Evolutionary conservation across 2,113 vertebrate genomes (phyloP), one percentile per base, ranked within the genome.

Genomic region (Mesocricetus auratus): DNA sequence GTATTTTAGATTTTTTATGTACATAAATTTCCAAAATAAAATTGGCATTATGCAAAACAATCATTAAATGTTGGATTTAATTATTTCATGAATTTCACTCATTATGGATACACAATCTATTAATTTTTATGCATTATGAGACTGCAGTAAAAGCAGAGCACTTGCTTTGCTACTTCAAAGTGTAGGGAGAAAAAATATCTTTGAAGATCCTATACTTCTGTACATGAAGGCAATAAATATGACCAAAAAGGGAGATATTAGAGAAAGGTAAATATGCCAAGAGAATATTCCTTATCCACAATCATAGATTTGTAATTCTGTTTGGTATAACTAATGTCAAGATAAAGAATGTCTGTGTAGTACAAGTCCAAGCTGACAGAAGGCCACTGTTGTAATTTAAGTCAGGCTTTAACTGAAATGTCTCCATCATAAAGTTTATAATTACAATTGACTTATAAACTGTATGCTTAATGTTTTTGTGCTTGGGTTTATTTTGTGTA

Each of bases 11-110:
- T 47, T 42, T 87, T 94, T 77, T 64, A 11, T 31, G 31, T 26
- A 60, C 1, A 82, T 47, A 8, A 7, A 91, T 89, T 94, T 79
- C 39, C 66, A 93, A 96, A 81, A 73, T 74, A 75, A 91, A 89
- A 47, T 89, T 86, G 81, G 10, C 21, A 79, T 62, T 16, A 79
- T 86, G 3, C 64, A 89, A 93, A 96, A 77, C 92, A 89, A 45
- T 0, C 19, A 69, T 86, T 71, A 89, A 86, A 13, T 7, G 74
- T 12, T 86, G 24, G 82, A 36, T 47, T 77, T 90, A 56, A 66
- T n/a, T 78, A 89, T 71, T 58, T 71, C 21, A 73, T 90, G 58
- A 92, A 81, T 78, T 73, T 36, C 24, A 87, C 56, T 90, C 12
- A 47, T 16, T 92, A 75, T 39, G 78, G 36, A 81, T 39, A 58